Conservation (phyloP, 2,797 vertebrate genomes). For the Telmatherina bonti region DNA sequence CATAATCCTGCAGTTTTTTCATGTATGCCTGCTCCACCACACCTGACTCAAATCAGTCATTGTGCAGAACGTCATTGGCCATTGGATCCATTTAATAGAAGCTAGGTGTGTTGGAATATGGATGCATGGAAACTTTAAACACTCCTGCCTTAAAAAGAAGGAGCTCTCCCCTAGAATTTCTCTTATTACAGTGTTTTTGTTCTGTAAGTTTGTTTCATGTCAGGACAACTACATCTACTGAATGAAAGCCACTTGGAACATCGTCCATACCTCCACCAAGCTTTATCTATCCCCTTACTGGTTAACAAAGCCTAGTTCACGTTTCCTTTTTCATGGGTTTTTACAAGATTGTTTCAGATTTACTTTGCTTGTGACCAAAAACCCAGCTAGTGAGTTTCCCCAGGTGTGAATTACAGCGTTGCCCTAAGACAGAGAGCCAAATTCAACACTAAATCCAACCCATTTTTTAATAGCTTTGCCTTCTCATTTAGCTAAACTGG, state of each 20-base stretch:
- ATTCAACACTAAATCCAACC: background rate
- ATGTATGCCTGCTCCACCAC: too few species aligned
- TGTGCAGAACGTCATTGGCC: too few species aligned
- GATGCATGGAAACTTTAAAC: too few species aligned
- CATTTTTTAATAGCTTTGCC: background rate
- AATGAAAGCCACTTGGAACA: background rate
- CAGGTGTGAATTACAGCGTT: background rate
- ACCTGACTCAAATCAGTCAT: too few species aligned
- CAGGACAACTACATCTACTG: background rate
- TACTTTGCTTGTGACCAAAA: background rate
- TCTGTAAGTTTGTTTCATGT: background rate
- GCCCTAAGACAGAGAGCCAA: background rate
- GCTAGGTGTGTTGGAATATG: too few species aligned
- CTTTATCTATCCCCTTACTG: too few species aligned
- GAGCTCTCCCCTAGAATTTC: too few species aligned
- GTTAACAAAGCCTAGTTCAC: too few species aligned
- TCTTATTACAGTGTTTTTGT: background rate
- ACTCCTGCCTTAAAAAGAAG: too few species aligned
- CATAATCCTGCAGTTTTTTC: too few species aligned
- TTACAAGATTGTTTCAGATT: background rate
- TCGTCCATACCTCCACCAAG: background rate
- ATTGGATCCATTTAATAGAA: too few species aligned
- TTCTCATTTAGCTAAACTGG: background rate
- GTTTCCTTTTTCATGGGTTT: background rate
- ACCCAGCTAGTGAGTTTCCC: background rate